These are phyloP conservation scores for Axea sp. DNA, from an alignment of 2,888 invertebrate species.

Conservation along the genomic window DNA sequence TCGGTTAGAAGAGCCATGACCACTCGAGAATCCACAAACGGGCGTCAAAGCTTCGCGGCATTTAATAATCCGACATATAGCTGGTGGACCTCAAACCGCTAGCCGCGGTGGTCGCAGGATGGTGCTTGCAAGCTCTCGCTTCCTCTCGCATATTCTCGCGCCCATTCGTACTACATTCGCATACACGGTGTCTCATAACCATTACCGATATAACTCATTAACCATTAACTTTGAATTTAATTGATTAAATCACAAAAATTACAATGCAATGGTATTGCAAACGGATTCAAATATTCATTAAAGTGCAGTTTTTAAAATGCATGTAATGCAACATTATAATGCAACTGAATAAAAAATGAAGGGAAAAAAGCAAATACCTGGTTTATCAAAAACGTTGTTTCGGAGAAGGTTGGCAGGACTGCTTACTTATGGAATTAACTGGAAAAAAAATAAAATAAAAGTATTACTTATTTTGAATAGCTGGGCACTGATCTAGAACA, in stretches of 20 bases:
- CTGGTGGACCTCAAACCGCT: conserved; percentile 78
- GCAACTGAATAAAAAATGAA: too few species aligned
- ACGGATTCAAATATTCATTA: too few species aligned
- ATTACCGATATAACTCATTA: conserved; percentile 21
- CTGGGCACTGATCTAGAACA: too few species aligned
- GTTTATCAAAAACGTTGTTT: too few species aligned
- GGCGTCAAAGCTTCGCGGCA: conserved; percentile 72
- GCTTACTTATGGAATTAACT: too few species aligned
- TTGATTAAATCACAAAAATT: conserved; percentile 6
- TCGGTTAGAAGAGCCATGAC: conserved; percentile 64
- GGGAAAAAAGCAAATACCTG: too few species aligned
- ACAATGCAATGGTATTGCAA: too few species aligned
- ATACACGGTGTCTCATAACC: conserved; percentile 51
- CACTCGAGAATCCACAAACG: conserved; percentile 73
- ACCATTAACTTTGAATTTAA: neutral
- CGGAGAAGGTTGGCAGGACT: too few species aligned
- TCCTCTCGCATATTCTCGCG: conserved; percentile 42
- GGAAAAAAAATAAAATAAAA: too few species aligned
- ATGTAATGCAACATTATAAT: too few species aligned
- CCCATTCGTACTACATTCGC: conserved; percentile 16
- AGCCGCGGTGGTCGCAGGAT: conserved; percentile 73
- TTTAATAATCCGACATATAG: conserved; percentile 77
- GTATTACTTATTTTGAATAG: too few species aligned
- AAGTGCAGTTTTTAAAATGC: too few species aligned
- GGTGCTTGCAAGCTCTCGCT: conserved; percentile 63